Percentiles rank a stretch among this genome's conserved stretches.
Evolutionary conservation across 2,113 vertebrate species (phyloP).

Genomic region (Talpa occidentalis): DNA sequence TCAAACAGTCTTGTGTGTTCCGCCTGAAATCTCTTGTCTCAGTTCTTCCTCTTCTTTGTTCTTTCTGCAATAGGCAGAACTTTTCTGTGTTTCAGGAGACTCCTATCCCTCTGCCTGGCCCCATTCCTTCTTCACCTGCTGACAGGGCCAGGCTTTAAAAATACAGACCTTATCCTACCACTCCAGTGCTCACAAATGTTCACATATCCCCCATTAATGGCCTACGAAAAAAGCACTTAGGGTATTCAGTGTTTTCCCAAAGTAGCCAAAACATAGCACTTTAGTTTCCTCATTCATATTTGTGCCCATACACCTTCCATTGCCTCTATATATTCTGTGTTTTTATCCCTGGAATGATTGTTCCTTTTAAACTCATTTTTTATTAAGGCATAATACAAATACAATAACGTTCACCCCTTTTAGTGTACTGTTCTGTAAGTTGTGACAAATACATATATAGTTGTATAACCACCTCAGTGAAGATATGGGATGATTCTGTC

Average conservation of each 20-base stretch:
- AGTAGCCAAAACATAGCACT: background rate
- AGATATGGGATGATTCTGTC: background rate
- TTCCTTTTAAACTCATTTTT: background rate
- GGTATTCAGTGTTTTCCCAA: background rate
- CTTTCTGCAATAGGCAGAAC: background rate
- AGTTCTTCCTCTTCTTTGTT: background rate
- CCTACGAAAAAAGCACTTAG: background rate
- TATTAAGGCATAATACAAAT: background rate
- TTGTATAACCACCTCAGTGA: background rate
- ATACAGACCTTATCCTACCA: background rate
- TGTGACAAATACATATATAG: background rate
- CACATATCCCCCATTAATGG: background rate
- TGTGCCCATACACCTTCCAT: background rate
- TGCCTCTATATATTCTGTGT: background rate
- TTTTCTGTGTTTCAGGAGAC: background rate
- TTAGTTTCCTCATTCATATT: background rate
- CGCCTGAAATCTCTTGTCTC: background rate
- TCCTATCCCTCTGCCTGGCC: background rate
- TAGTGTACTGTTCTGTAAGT: background rate
- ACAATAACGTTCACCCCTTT: background rate
- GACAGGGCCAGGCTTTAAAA: constrained; percentile 10
- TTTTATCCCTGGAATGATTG: background rate
- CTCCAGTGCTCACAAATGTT: background rate
- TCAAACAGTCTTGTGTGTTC: constrained; percentile 10
- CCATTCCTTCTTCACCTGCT: background rate